Evolutionary conservation across 2,888 invertebrate genomes (phyloP).

Genomic region (Dorcus parallelipipedus): DNA sequence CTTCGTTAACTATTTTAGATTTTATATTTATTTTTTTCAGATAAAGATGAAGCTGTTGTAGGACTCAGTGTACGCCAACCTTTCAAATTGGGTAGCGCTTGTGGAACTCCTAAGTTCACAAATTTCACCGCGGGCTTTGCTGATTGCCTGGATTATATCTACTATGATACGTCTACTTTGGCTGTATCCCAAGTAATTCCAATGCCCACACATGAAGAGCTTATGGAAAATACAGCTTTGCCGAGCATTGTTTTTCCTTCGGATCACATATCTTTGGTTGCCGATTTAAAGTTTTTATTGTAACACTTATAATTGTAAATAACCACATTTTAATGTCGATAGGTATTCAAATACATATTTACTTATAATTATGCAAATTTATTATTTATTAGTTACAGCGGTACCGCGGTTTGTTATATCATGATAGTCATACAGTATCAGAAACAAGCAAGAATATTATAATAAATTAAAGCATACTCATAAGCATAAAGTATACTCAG

Average conservation of each 20-base stretch:
- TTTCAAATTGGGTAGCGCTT: slow-evolving; percentile 69
- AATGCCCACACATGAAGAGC: slow-evolving; percentile 72
- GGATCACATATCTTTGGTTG: slow-evolving; percentile 85
- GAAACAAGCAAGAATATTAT: too few relatives aligned
- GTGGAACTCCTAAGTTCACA: slow-evolving; percentile 79
- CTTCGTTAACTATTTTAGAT: slow-evolving; percentile 1
- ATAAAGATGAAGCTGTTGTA: slow-evolving; percentile 61
- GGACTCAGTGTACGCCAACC: slow-evolving; percentile 64
- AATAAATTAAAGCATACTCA: too few relatives aligned
- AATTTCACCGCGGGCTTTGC: slow-evolving; percentile 80
- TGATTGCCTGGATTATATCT: slow-evolving; percentile 90
- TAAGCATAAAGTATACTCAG: too few relatives aligned
- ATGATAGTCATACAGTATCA: too few relatives aligned
- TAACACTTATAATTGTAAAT: too few relatives aligned
- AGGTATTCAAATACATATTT: too few relatives aligned
- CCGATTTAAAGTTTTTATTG: slow-evolving; percentile 62
- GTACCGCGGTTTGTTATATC: too few relatives aligned
- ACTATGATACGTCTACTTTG: slow-evolving; percentile 65
- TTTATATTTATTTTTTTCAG: slow-evolving; percentile 53
- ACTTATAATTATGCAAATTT: too few relatives aligned
- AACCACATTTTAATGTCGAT: too few relatives aligned
- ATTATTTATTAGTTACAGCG: too few relatives aligned
- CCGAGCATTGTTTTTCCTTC: slow-evolving; percentile 90
- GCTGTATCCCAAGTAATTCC: slow-evolving; percentile 71
- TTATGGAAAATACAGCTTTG: slow-evolving; percentile 70